These are phyloP conservation scores for Drosophila dives DNA, from an alignment of 2,888 invertebrate species.

Conservation along the genomic window DNA sequence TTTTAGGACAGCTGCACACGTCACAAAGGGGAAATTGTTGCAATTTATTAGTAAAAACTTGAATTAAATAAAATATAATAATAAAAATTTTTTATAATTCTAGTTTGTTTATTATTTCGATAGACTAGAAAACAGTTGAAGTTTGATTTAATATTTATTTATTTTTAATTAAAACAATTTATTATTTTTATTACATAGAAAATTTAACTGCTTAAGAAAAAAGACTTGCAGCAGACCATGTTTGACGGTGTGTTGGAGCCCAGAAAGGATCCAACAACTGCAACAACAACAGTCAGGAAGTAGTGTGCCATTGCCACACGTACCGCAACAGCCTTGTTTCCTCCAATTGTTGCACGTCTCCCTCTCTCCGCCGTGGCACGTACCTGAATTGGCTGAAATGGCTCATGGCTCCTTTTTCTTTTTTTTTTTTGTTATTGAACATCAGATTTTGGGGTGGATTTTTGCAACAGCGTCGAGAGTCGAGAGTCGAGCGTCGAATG, in stretches of 20 bases:
- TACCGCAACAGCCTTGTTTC: conserved; percentile 47
- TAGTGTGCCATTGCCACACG: conserved; percentile 67
- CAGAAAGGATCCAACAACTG: conserved; percentile 63
- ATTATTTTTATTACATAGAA: neutral
- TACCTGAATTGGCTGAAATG: conserved; percentile 65
- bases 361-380: conserved; percentile 57
- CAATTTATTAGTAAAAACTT: neutral
- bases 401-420: conserved; percentile 69
- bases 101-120: neutral
- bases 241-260: conserved; percentile 39
- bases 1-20: conserved; percentile 43
- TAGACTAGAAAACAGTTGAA: neutral
- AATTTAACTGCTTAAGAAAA: neutral
- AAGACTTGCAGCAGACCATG: neutral
- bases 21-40: conserved; percentile 21
- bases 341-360: conserved; percentile 70
- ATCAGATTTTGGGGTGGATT: conserved; percentile 69
- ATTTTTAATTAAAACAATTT: neutral
- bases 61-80: too few relatives aligned
- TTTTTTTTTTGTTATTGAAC: conserved; percentile 58
- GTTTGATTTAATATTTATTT: neutral
- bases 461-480: conserved; percentile 62
- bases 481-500: conserved; percentile 33
- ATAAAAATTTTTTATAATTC: neutral
- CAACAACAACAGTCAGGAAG: conserved; percentile 79